phyloP scores from a whole-genome alignment of 2,113 vertebrate genomes.

The Montifringilla adamsi region DNA sequence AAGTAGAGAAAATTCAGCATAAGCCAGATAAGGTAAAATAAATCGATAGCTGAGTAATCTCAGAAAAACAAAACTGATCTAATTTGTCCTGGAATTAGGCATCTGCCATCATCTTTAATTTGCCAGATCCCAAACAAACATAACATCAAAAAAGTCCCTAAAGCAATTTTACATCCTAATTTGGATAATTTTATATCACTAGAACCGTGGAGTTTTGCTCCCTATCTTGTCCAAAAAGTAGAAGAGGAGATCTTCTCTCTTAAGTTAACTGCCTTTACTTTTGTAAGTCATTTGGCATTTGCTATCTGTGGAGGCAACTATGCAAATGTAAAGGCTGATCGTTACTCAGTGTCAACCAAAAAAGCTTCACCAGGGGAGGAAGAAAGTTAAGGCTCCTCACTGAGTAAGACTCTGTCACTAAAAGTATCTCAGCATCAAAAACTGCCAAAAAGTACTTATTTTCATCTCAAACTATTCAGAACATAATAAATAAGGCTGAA shows the following conservation, averaged over 20 bases:
- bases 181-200: background rate
- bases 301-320: background rate
- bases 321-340: background rate
- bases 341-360: background rate
- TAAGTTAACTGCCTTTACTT: background rate
- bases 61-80: background rate
- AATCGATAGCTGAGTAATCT: background rate
- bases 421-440: background rate
- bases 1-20: background rate
- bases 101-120: conserved; percentile 12
- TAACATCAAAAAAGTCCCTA: background rate
- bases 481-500: background rate
- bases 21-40: background rate
- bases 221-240: background rate
- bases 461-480: background rate
- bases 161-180: background rate
- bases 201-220: background rate
- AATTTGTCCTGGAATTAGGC: background rate
- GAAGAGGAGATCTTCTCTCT: background rate
- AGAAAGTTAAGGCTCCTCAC: background rate
- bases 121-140: background rate
- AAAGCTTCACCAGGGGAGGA: background rate
- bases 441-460: background rate
- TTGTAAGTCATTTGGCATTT: background rate
- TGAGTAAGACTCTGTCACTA: background rate